Evolutionary conservation across 2,888 invertebrate genomes (phyloP), one percentile per base, ranked within the genome.

Genomic region (Eubasilissa splendida): DNA sequence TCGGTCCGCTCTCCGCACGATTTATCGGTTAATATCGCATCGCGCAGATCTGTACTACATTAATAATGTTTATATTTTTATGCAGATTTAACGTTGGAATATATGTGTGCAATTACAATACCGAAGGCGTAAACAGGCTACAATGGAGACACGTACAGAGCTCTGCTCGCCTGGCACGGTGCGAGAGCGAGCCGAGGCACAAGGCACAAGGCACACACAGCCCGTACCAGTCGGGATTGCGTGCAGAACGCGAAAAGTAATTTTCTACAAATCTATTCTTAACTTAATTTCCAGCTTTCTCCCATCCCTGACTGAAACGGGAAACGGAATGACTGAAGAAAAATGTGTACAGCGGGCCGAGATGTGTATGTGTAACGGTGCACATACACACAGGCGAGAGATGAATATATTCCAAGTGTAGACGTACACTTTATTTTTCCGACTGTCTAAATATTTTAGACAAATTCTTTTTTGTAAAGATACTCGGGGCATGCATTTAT

Each of bases 231-330:
- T 52, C 79, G 79, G 75, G 58, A 66, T 80, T 75, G 77, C 82
- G 80, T 82, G 82, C 80, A 42, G 77, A 79, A 77, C 79, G 79
- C 82, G 77, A 74, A 77, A 78, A 82, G 78, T 80, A 82, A 82
- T 82, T 82, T 80, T 77, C 77, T 70, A 75, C 80, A 73, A 82
- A 80, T 82, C 82, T 82, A 82, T 82, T 82, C 82, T 82, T 80
- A 77, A 80, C 76, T 80, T 80, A 80, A 80, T 80, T 80, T 82
- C 76, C 80, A 66, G 79, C 82, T 81, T 75, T 81, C 80, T 81
- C 80, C 88, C 94, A 94, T 85, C 95, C 90, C 90, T 96, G 95
- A 89, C 95, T 95, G 89, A 95, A 88, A 54, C 68, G 66, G 79
- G 79, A 75, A 76, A 68, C 75, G 59, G 70, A 79, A 68, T 68